Percentiles rank a stretch among this genome's conserved stretches.
These are phyloP conservation scores for Scaptomyza polygonia DNA, from an alignment of 2,888 invertebrate species.

Conservation along the genomic window DNA sequence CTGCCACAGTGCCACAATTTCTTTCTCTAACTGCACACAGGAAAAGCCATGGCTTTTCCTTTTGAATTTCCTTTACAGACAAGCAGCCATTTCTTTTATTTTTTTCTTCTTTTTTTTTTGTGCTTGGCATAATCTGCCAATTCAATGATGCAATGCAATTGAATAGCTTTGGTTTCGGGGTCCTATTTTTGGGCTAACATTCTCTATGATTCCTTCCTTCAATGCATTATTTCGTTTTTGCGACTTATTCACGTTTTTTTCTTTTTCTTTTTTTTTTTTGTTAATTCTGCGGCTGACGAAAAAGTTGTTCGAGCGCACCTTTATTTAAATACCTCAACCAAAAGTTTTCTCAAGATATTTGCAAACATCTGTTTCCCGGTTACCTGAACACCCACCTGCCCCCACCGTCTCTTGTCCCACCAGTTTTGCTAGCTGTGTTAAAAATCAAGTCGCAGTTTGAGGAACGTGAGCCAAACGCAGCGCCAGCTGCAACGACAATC, in stretches of 20 bases:
- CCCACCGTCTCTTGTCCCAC: not conserved
- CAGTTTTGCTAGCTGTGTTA: not conserved
- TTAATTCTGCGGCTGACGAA: constrained; percentile 49
- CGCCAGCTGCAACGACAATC: constrained; percentile 32
- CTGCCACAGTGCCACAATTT: not conserved
- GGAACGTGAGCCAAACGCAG: constrained; percentile 48
- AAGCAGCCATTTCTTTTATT: not conserved
- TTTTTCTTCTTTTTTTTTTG: constrained; percentile 3
- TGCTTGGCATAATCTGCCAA: constrained; percentile 46
- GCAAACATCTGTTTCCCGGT: constrained; percentile 78
- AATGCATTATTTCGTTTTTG: constrained; percentile 10
- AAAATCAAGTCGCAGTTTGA: constrained; percentile 47
- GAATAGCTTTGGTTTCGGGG: constrained; percentile 59
- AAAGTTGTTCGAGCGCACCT: constrained; percentile 68
- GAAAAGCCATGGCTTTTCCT: constrained; percentile 11
- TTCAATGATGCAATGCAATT: constrained; percentile 67
- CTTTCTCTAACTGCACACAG: not conserved
- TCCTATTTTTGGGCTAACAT: constrained; percentile 19
- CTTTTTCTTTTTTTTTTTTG: too few species aligned
- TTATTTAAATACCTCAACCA: constrained; percentile 77
- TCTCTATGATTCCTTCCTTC: constrained; percentile 21
- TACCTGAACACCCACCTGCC: constrained; percentile 11
- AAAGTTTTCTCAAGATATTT: constrained; percentile 77
- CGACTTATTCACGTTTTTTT: constrained; percentile 16
- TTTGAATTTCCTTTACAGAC: constrained; percentile 34